Base-by-base conservation (phyloP, 92 coral and sea anemone species). In the Galaxea fascicularis region DNA sequence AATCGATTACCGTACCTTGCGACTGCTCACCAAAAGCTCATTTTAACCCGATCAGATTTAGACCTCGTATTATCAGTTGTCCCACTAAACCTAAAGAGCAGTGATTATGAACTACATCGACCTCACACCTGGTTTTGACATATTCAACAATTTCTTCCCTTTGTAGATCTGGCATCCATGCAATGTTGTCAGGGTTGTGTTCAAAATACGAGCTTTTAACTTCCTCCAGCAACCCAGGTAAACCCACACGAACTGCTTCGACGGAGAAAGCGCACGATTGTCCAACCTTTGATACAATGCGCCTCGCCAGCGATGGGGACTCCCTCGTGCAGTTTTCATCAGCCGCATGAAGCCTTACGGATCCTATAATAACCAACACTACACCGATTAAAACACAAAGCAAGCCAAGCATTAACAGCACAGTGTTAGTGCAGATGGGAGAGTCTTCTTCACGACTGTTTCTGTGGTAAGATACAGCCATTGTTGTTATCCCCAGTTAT, bases 191-290 rank as follows among this genome's bases (percentile, higher is more conserved):
- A 9, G 91, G 91, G 29, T 87, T 83, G 71, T 84, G 79, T 24
- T 82, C 76, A 73, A 78, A 95, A 74, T 87, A 95, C 14, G 86
- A 60, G 0, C 62, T 25, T 72, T 90, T 91, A 4, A 89, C 94
- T 74, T 90, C 90, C 11, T 88, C 81, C 16, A 95, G 78, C 46
- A 95, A 90, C 24, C 70, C 81, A 0, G 84, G 90, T 87, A 95
- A 89, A n/a, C 91, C 94, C 45, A 88, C 93, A 35, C 94, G 78
- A 51, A 75, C 44, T 0, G 98, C 98, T 45, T 95, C 98, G 35
- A 83, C 65, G 18, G 98, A 95, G 60, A 52, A 92, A 49, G 35
- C n/a, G 45, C 98, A 95, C 69, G 39, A 44, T 28, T 25, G 25
- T 18, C 77, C 11, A 3, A 28, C 25, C 15, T 39, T 44, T 11